Percentiles rank a stretch among this genome's conserved stretches.
Conservation (phyloP, 2,113 vertebrate species). For the Phalacrocorax pelagicus region DNA sequence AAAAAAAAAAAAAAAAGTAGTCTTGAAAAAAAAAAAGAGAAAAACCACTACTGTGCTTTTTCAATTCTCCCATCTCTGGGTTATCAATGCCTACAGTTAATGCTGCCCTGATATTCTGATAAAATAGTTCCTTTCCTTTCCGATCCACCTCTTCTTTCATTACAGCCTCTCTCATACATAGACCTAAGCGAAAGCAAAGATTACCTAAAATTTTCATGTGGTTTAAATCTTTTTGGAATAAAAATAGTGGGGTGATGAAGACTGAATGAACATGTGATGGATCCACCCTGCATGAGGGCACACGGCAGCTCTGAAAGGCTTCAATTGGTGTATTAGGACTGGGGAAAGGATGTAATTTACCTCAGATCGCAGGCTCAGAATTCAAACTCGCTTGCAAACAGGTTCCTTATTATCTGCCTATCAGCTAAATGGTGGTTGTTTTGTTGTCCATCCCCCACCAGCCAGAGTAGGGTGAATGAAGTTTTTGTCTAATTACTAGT, state of each 20-base stretch:
- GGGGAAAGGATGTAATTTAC: background rate
- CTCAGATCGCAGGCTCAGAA: background rate
- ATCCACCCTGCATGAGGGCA: background rate
- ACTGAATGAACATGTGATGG: background rate
- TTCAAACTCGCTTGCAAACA: background rate
- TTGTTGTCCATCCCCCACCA: background rate
- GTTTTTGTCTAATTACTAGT: constrained; percentile 24
- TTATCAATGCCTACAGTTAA: background rate
- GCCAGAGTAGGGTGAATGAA: background rate
- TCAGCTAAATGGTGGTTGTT: background rate
- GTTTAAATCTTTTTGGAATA: background rate
- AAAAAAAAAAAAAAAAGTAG: background rate
- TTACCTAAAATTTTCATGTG: background rate
- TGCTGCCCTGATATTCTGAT: background rate
- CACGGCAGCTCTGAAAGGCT: background rate
- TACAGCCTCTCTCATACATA: background rate
- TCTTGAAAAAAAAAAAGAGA: background rate
- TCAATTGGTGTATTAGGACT: background rate
- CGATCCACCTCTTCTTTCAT: background rate
- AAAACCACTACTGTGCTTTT: background rate
- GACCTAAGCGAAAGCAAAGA: background rate
- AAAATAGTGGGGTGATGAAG: background rate
- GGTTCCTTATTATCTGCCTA: background rate
- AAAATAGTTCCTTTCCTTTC: background rate
- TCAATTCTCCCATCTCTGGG: background rate